A percentile compares a stretch with the other conserved stretches of the same genome.
phyloP scores from a whole-genome alignment of 2,888 invertebrate species.

The Nebria brevicollis region DNA sequence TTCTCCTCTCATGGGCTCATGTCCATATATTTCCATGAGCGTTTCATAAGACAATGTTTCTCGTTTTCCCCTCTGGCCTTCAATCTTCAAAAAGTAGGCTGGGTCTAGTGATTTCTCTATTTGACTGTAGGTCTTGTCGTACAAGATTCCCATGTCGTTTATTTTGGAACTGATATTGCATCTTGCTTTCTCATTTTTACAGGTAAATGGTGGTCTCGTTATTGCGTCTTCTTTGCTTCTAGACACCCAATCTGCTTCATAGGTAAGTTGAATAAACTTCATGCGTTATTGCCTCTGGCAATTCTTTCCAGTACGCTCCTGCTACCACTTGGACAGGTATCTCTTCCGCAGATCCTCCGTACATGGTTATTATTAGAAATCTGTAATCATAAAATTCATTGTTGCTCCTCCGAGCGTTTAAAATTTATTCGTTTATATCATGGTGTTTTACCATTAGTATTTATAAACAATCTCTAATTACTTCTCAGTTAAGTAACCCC shows the following conservation, averaged over 20 bases:
- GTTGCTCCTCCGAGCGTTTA: no score
- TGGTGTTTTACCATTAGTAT: no score
- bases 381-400: no score
- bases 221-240: not conserved
- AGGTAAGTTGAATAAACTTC: conserved; percentile 41
- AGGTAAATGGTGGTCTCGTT: not conserved
- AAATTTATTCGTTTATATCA: no score
- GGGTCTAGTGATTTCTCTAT: not conserved
- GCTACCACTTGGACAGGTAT: conserved; percentile 2
- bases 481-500: no score
- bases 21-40: no score
- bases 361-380: no score
- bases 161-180: not conserved
- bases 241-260: not conserved
- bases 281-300: not conserved
- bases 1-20: no score
- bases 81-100: not conserved
- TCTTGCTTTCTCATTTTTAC: not conserved
- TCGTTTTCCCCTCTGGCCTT: no score
- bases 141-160: not conserved
- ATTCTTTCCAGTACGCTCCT: conserved; percentile 10
- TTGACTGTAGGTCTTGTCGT: not conserved
- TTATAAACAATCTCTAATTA: no score
- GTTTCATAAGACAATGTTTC: no score
- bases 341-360: no score